phyloP scores from a whole-genome alignment of 2,888 invertebrate species.

The Dynastes tityus region DNA sequence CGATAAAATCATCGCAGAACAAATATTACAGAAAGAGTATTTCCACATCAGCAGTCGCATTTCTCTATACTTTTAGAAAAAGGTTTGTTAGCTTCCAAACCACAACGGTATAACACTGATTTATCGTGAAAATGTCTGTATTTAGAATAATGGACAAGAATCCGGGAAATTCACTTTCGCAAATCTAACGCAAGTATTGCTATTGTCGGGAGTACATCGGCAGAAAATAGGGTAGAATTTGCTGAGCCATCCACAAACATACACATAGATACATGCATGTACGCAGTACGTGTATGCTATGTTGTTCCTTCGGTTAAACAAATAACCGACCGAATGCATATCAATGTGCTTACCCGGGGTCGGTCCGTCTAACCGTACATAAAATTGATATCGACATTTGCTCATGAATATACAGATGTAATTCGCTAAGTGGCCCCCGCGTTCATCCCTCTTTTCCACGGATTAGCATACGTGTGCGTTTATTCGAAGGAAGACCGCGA shows the following conservation, averaged over 20 bases:
- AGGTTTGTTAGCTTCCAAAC: too few relatives aligned
- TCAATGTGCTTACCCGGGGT: slow-evolving; percentile 54
- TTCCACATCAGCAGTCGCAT: too few relatives aligned
- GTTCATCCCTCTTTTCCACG: slow-evolving; percentile 39
- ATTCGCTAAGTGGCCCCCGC: slow-evolving; percentile 58
- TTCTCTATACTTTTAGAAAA: too few relatives aligned
- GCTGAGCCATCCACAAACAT: slow-evolving; percentile 28
- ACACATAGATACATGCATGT: not conserved
- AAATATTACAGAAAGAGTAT: too few relatives aligned
- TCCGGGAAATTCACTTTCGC: slow-evolving; percentile 10
- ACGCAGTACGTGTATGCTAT: slow-evolving; percentile 20
- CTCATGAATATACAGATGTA: slow-evolving; percentile 63
- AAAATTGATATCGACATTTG: slow-evolving; percentile 59
- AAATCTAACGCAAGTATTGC: not conserved
- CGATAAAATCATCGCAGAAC: too few relatives aligned
- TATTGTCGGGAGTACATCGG: slow-evolving; percentile 1
- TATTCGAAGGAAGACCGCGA: slow-evolving; percentile 37
- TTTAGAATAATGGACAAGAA: not conserved
- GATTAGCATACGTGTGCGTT: slow-evolving; percentile 58
- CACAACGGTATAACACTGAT: not conserved
- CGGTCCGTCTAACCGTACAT: slow-evolving; percentile 58
- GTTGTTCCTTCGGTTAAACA: slow-evolving; percentile 55
- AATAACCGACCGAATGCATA: slow-evolving; percentile 60
- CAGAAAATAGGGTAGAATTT: slow-evolving; percentile 17
- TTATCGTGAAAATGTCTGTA: not conserved